These are phyloP conservation scores for Drosophila aldrichi DNA, from an alignment of 2,888 invertebrate genomes.

Conservation along the genomic window DNA sequence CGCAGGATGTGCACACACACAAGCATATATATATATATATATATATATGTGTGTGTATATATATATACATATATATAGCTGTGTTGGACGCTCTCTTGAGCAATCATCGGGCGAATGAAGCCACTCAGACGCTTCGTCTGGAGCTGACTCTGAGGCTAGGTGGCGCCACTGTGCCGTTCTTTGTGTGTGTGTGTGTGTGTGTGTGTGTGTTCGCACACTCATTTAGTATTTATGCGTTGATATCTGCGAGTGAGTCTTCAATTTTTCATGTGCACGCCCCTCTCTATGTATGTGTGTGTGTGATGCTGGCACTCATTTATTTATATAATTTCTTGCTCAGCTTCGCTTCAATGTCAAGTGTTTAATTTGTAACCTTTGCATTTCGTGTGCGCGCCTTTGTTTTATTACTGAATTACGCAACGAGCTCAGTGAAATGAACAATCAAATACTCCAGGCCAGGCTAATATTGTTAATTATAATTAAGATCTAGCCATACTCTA, in stretches of 20 bases:
- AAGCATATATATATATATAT: conserved; percentile 4
- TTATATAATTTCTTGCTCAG: conserved; percentile 65
- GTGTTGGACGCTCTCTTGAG: conserved; percentile 62
- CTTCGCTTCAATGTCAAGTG: conserved; percentile 52
- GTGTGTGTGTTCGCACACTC: conserved; percentile 48
- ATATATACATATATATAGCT: neutral
- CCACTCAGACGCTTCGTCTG: conserved; percentile 72
- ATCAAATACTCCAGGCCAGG: conserved; percentile 3
- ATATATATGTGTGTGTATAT: neutral
- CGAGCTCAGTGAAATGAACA: conserved; percentile 8
- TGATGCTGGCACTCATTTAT: conserved; percentile 58
- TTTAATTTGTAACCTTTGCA: conserved; percentile 56
- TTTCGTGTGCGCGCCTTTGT: conserved; percentile 6
- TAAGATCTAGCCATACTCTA: neutral
- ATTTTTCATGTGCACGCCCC: conserved; percentile 55
- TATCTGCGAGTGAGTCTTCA: conserved; percentile 73
- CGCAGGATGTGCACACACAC: conserved; percentile 62
- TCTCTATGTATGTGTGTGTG: conserved; percentile 22
- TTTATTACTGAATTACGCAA: conserved; percentile 29
- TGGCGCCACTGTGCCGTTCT: conserved; percentile 35
- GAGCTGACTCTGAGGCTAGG: conserved; percentile 32
- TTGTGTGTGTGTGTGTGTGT: conserved; percentile 1
- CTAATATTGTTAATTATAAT: conserved; percentile 30
- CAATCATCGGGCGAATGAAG: conserved; percentile 76
- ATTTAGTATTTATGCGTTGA: conserved; percentile 78